Percentiles rank a stretch among this genome's conserved stretches.
phyloP scores from a whole-genome alignment of 2,797 vertebrate genomes.

The Lophius americanus region DNA sequence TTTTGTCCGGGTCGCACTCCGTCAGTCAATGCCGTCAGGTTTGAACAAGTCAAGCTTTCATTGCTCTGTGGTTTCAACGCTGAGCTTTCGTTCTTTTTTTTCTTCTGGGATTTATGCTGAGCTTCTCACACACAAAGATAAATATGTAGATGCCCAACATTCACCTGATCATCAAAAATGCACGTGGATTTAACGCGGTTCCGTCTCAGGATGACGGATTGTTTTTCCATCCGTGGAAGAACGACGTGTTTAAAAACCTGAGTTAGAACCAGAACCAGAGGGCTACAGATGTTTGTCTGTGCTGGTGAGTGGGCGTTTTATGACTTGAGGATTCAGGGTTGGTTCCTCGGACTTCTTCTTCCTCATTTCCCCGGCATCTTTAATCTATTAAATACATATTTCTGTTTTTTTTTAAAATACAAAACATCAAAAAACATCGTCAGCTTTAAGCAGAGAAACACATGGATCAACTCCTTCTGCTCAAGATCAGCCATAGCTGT shows the following conservation, averaged over 20 bases:
- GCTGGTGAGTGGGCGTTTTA: background rate
- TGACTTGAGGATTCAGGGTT: background rate
- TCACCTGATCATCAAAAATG: too few relatives aligned
- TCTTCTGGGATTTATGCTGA: background rate
- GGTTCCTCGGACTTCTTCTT: background rate
- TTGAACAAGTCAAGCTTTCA: background rate
- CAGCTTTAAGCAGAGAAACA: background rate
- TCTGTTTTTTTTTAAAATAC: background rate
- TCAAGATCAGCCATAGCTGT: too few relatives aligned
- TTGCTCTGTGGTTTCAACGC: background rate
- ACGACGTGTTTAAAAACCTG: background rate
- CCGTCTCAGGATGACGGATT: too few relatives aligned
- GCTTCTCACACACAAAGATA: too few relatives aligned
- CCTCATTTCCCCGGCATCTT: background rate
- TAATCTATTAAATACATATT: background rate
- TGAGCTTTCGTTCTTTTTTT: too few relatives aligned
- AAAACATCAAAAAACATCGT: background rate
- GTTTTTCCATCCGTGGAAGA: background rate
- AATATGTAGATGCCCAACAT: too few relatives aligned
- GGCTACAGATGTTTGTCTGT: background rate
- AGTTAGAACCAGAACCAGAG: background rate
- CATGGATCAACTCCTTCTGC: background rate
- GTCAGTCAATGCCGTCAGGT: background rate
- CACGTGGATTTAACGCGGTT: too few relatives aligned
- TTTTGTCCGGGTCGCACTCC: conserved; percentile 30